These are phyloP conservation scores for Chrysolina oricalcia DNA, from an alignment of 2,888 invertebrate genomes.

Conservation along the genomic window DNA sequence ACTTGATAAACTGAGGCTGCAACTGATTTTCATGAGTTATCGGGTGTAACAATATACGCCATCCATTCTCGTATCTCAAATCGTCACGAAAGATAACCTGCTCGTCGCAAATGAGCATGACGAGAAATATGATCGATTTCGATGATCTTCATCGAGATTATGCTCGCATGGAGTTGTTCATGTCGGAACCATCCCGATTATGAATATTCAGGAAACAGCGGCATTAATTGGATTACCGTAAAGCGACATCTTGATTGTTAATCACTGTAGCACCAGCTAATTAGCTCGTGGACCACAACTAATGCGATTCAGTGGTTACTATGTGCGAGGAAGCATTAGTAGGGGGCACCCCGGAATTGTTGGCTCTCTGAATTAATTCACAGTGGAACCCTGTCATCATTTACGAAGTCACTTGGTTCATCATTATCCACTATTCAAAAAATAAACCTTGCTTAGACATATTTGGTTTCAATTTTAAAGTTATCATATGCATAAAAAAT, in stretches of 20 bases:
- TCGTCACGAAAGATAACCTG: conserved; percentile 3
- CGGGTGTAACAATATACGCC: background rate
- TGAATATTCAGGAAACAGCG: conserved; percentile 16
- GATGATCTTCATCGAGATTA: conserved; percentile 8
- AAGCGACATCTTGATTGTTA: conserved; percentile 28
- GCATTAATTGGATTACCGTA: conserved; percentile 27
- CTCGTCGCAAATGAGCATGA: background rate
- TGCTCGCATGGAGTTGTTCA: conserved; percentile 15
- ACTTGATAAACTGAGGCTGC: too few relatives aligned
- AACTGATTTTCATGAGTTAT: background rate
- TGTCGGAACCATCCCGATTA: conserved; percentile 15
- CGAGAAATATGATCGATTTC: conserved; percentile 17
- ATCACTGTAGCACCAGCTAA: conserved; percentile 21
- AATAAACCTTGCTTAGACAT: too few relatives aligned
- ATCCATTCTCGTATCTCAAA: conserved; percentile 3
- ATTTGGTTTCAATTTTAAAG: too few relatives aligned
- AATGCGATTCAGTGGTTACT: background rate
- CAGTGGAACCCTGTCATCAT: too few relatives aligned
- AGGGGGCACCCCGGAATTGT: conserved; percentile 2
- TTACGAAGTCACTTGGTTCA: too few relatives aligned
- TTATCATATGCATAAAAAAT: too few relatives aligned
- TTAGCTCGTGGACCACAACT: conserved; percentile 19
- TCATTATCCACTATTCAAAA: too few relatives aligned
- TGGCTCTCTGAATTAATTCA: background rate
- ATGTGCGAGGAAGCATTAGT: background rate